Evolutionary conservation across 2,113 vertebrate species (phyloP), one percentile per base, ranked within the genome.

Genomic region (Eulemur macaco): DNA sequence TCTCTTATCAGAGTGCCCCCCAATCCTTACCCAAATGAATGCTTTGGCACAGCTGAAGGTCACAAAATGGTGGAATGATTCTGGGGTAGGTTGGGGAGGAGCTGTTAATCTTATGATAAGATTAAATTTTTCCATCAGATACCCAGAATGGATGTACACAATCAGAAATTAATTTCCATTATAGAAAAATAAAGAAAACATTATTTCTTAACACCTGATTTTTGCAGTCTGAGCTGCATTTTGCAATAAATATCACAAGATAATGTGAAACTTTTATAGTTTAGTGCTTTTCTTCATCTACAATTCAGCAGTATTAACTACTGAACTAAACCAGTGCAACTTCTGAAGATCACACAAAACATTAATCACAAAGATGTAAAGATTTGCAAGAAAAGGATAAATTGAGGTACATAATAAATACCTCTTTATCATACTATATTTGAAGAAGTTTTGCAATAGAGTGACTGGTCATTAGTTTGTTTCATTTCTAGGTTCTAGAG

Each of bases 261-360:
- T 96, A 50, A 50, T 27, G 6, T 47, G 4, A 73, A 37, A 0
- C 8, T 81, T 74, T 39, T 15, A 83, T 21, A 52, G 1, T 66
- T 91, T 60, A 47, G 18, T 68, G 47, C n/a, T 58, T 87, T 83
- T 96, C 39, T 76, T 91, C 56, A 93, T 85, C 15, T 84, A 52
- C 4, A 77, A 25, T 74, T 94, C 8, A 94, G 3, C 12, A 91
- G 34, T 68, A 52, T 80, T 95, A 13, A 71, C 14, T 91, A 63
- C 6, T 60, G 23, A 71, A 21, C 23, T 52, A 88, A 74, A 56
- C 17, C 56, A 47, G 34, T 68, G 45, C 81, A 82, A 45, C 13
- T 76, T 74, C 68, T 74, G 27, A 66, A 68, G 13, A 66, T 27
- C 11, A 47, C 1, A 54, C 15, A n/a, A 90, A 95, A 82, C 7